Percentiles rank a stretch among this genome's conserved stretches.
Evolutionary conservation across 2,888 invertebrate genomes (phyloP).

Genomic region (Zootermopsis nevadensis): DNA sequence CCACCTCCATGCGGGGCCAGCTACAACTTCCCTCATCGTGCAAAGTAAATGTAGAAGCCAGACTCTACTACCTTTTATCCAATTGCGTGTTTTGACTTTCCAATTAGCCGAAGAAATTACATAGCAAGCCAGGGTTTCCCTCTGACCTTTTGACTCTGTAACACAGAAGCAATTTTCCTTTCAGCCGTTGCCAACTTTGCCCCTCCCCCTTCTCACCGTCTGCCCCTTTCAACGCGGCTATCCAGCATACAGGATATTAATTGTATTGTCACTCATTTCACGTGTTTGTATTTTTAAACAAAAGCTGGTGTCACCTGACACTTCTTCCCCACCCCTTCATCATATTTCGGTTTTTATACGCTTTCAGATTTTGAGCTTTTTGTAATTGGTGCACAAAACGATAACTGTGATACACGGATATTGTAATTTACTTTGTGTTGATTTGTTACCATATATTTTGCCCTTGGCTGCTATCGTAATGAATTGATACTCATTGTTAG

Average conservation of each 20-base stretch:
- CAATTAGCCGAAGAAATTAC: constrained; percentile 60
- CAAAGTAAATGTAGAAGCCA: neutral
- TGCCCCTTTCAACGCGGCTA: neutral
- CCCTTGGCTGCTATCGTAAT: neutral
- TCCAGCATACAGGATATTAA: constrained; percentile 34
- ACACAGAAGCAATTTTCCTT: constrained; percentile 48
- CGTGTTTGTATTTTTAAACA: constrained; percentile 23
- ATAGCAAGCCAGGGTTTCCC: constrained; percentile 42
- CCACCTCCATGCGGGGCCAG: neutral
- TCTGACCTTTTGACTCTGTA: constrained; percentile 46
- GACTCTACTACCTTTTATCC: constrained; percentile 26
- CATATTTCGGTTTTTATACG: constrained; percentile 3
- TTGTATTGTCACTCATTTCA: constrained; percentile 50
- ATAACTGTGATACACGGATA: neutral
- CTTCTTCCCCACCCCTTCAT: neutral
- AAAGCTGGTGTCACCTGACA: neutral
- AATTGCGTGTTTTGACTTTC: constrained; percentile 58
- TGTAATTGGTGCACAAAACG: constrained; percentile 18
- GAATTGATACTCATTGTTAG: neutral
- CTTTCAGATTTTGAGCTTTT: constrained; percentile 2
- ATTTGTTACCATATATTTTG: neutral
- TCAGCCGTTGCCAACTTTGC: constrained; percentile 9
- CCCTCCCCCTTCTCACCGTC: neutral
- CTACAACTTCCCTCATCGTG: neutral
- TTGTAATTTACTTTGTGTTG: constrained; percentile 11